A percentile compares a stretch with the other conserved stretches of the same genome.
Evolutionary conservation across 2,797 vertebrate genomes (phyloP).

Genomic region (Coregonus ussuriensis): DNA sequence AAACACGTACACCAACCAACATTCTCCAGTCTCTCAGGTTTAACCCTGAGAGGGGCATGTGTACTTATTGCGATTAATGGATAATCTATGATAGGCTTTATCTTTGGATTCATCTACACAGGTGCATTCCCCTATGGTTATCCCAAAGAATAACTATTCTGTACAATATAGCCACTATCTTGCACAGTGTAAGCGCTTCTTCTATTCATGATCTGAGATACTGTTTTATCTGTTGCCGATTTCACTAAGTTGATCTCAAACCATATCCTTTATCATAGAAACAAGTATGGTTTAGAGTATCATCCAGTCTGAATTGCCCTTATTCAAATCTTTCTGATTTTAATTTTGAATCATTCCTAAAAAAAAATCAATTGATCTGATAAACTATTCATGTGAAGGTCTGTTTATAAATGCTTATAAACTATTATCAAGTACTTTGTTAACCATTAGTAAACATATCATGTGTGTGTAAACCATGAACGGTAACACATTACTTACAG

Average conservation of each 20-base stretch:
- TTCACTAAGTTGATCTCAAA: background rate
- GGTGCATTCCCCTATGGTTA: background rate
- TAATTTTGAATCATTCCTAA: background rate
- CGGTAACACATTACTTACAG: background rate
- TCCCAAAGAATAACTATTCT: background rate
- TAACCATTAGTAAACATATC: background rate
- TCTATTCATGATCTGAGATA: background rate
- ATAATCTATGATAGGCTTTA: background rate
- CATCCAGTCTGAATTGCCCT: background rate
- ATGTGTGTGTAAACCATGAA: background rate
- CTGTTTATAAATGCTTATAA: background rate
- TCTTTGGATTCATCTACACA: background rate
- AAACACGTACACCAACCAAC: background rate
- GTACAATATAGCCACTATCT: background rate
- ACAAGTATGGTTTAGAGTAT: too few species aligned
- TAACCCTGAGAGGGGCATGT: too few species aligned
- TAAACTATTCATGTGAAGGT: too few species aligned
- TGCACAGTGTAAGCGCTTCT: too few species aligned
- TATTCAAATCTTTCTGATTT: background rate
- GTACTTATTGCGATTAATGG: background rate
- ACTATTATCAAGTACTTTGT: background rate
- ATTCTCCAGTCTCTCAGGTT: too few species aligned
- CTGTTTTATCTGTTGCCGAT: background rate
- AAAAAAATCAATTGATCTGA: background rate
- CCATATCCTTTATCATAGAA: background rate